Evolutionary conservation across 1,140 invertebrate species (phyloP).

Genomic region (Caenorhabditis briggsae): DNA sequence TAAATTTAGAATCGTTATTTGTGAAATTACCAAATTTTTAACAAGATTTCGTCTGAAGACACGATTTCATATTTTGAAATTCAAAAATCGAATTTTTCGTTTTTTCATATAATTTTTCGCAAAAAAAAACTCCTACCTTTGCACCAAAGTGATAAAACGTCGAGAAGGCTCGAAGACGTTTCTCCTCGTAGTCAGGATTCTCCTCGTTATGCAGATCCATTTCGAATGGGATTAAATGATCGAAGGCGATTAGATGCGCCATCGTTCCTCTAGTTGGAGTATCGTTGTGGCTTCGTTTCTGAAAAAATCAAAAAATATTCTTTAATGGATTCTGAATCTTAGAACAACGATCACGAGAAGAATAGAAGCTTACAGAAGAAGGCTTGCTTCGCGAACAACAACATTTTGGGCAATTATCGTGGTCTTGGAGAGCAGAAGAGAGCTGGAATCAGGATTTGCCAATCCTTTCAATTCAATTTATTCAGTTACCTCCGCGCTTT

Average conservation of each 20-base stretch:
- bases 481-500: constrained; percentile 20
- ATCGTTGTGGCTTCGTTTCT: neutral
- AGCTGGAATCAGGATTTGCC: neutral
- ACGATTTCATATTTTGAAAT: no score
- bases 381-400: constrained; percentile 6
- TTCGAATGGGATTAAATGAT: constrained; percentile 24
- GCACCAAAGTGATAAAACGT: constrained; percentile 39
- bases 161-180: neutral
- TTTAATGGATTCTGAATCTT: neutral
- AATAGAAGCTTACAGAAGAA: constrained; percentile 6
- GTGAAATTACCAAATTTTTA: neutral
- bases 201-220: neutral
- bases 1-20: no score
- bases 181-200: neutral
- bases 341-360: neutral
- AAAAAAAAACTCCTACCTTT: neutral
- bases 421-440: neutral
- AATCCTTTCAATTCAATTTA: neutral
- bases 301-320: neutral
- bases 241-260: constrained; percentile 2
- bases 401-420: neutral
- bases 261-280: neutral
- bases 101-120: no score
- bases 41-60: no score
- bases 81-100: no score